phyloP scores from a whole-genome alignment of 1,140 invertebrate genomes.

The Galleria mellonella region DNA sequence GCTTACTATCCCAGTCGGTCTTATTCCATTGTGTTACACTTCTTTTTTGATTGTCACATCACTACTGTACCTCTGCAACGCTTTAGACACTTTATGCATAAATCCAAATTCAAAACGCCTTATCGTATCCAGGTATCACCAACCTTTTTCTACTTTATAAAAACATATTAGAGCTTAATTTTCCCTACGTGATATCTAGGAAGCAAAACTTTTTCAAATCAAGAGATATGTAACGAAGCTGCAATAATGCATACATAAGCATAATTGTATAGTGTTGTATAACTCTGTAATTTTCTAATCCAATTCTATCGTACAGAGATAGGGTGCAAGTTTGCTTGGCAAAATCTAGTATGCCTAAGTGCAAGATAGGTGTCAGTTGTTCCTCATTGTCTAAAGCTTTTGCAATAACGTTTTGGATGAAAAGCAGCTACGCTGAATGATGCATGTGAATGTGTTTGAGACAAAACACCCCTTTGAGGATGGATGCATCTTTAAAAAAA shows the following conservation, averaged over 20 bases:
- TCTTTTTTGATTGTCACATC: constrained; percentile 31
- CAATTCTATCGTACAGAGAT: neutral
- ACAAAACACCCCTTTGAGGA: too few relatives aligned
- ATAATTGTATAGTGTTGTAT: constrained; percentile 39
- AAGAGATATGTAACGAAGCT: constrained; percentile 30
- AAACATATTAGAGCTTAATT: neutral
- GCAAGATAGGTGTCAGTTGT: constrained; percentile 28
- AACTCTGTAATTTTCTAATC: constrained; percentile 7
- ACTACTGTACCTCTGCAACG: constrained; percentile 10
- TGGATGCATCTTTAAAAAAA: too few relatives aligned
- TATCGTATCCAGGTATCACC: neutral
- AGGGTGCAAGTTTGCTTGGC: constrained; percentile 10
- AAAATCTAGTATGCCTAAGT: constrained; percentile 8
- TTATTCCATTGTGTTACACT: constrained; percentile 33
- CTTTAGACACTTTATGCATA: constrained; percentile 34
- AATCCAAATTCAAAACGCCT: constrained; percentile 7
- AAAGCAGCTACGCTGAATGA: constrained; percentile 8
- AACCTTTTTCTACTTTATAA: neutral
- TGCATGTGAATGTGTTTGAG: too few relatives aligned
- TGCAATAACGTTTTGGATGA: constrained; percentile 28
- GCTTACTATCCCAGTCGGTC: constrained; percentile 18
- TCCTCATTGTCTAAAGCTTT: constrained; percentile 31
- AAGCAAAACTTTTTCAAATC: constrained; percentile 3
- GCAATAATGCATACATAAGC: constrained; percentile 38
- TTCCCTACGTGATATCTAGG: neutral